phyloP scores from a whole-genome alignment of 2,888 invertebrate genomes.

The Trissolcus japonicus region DNA sequence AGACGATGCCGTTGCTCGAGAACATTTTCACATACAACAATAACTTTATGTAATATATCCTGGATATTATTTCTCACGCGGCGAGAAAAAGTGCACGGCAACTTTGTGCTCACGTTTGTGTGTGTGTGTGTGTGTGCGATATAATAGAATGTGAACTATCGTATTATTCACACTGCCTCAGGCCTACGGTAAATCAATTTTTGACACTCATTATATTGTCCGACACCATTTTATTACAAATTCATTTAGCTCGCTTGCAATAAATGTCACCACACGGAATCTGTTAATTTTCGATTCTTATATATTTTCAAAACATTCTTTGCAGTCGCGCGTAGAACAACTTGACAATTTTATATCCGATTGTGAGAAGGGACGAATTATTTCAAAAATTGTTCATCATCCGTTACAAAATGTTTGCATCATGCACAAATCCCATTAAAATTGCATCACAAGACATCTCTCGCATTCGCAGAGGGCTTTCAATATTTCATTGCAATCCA shows the following conservation, averaged over 20 bases:
- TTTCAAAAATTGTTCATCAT: too few species aligned
- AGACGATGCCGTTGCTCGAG: constrained; percentile 36
- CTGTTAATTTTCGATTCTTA: constrained; percentile 16
- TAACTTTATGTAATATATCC: constrained; percentile 53
- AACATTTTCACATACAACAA: constrained; percentile 49
- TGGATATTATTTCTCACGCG: constrained; percentile 52
- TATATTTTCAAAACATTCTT: background rate
- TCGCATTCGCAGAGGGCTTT: too few species aligned
- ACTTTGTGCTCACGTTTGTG: constrained; percentile 28
- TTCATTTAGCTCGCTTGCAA: constrained; percentile 24
- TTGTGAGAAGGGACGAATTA: too few species aligned
- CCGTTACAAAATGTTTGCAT: too few species aligned
- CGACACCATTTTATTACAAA: constrained; percentile 31
- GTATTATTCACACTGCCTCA: constrained; percentile 33
- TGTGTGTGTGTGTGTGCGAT: constrained; percentile 14
- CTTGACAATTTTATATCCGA: too few species aligned
- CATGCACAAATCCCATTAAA: too few species aligned
- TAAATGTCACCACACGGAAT: constrained; percentile 31
- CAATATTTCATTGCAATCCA: background rate
- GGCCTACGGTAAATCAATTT: constrained; percentile 42
- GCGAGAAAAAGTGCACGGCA: constrained; percentile 7
- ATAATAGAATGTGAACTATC: constrained; percentile 51
- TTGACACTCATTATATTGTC: constrained; percentile 48
- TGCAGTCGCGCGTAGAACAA: too few species aligned
- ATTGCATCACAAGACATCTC: too few species aligned